Evolutionary conservation across 1,140 invertebrate genomes (phyloP).

Genomic region (Ceratitis capitata): DNA sequence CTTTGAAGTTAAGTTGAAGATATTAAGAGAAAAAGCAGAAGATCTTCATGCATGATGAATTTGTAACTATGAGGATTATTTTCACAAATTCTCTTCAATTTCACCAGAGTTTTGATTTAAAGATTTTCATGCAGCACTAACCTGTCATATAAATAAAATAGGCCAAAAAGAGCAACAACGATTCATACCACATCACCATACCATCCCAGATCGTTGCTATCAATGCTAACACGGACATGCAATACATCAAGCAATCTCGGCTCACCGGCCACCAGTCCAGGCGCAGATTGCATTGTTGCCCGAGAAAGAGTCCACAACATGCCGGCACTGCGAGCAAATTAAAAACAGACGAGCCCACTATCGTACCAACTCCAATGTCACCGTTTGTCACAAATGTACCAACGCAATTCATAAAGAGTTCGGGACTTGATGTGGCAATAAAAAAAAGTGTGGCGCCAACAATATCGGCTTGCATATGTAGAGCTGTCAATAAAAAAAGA

Average conservation of each 20-base stretch:
- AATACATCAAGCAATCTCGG: conserved; percentile 86
- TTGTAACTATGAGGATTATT: background rate
- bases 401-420: conserved; percentile 91
- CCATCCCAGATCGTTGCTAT: conserved; percentile 83
- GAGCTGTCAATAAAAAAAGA: conserved; percentile 64
- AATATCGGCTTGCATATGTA: conserved; percentile 82
- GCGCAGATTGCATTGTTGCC: background rate
- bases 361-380: conserved; percentile 86
- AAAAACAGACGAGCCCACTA: conserved; percentile 92
- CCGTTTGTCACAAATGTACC: conserved; percentile 87
- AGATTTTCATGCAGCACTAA: conserved; percentile 49
- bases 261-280: conserved; percentile 85
- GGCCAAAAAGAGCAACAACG: conserved; percentile 75
- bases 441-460: conserved; percentile 94
- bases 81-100: background rate
- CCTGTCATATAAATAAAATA: conserved; percentile 79
- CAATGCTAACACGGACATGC: conserved; percentile 80
- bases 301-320: conserved; percentile 82
- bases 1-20: no score
- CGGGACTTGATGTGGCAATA: conserved; percentile 90
- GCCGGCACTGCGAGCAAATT: conserved; percentile 90
- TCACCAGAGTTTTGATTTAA: background rate
- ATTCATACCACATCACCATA: conserved; percentile 83
- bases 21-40: background rate
- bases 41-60: background rate